These are phyloP conservation scores for Silurus lanzhouensis DNA, from an alignment of 2,797 vertebrate genomes.

Conservation along the genomic window DNA sequence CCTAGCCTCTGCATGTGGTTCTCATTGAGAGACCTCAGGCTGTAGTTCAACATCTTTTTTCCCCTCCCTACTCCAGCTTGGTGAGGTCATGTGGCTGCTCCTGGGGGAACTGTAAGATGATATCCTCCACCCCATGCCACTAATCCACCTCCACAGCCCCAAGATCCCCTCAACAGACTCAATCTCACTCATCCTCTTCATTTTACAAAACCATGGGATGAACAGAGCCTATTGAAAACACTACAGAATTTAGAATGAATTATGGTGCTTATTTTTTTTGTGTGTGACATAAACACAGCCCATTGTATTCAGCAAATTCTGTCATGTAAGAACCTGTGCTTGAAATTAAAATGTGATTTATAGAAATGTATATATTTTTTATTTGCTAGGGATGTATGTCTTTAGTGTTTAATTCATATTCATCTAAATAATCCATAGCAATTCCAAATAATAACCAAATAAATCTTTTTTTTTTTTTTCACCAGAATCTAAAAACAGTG, in stretches of 20 bases:
- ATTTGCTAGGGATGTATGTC: not conserved
- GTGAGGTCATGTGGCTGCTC: constrained; percentile 71
- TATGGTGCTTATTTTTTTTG: constrained; percentile 19
- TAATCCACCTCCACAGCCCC: constrained; percentile 49
- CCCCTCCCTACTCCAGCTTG: constrained; percentile 58
- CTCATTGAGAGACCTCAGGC: constrained; percentile 74
- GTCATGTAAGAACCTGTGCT: not conserved
- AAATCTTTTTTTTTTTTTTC: not conserved
- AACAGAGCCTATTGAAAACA: constrained; percentile 22
- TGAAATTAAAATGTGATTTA: not conserved
- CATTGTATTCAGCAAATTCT: not conserved
- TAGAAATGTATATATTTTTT: not conserved
- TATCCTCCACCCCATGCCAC: constrained; percentile 54
- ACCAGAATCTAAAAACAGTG: not conserved
- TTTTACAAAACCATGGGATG: constrained; percentile 43
- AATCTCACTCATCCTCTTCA: constrained; percentile 43
- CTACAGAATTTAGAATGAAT: constrained; percentile 10
- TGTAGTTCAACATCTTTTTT: constrained; percentile 65
- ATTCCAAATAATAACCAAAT: not conserved
- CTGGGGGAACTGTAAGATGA: constrained; percentile 67
- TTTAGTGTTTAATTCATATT: not conserved
- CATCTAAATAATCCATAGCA: not conserved
- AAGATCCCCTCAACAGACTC: constrained; percentile 34
- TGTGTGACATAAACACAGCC: not conserved
- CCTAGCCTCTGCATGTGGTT: constrained; percentile 79